Percentiles rank a stretch among this genome's conserved stretches.
These are phyloP conservation scores for Cottoperca gobio DNA, from an alignment of 2,797 vertebrate genomes.

Conservation along the genomic window DNA sequence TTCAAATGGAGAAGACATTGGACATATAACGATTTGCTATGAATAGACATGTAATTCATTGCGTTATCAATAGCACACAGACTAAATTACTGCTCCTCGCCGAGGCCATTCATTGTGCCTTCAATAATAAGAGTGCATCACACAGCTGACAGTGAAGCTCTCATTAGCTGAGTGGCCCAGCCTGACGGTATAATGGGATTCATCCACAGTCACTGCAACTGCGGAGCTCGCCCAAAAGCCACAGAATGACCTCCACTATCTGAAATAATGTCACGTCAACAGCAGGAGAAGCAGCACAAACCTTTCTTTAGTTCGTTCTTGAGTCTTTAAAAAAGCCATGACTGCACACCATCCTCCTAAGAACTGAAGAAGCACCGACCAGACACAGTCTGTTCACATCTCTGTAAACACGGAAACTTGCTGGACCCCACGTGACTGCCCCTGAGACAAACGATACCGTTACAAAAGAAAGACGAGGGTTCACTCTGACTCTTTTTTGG, in stretches of 20 bases:
- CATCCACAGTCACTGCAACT: not conserved
- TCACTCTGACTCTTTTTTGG: slow-evolving; percentile 41
- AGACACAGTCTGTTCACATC: not conserved
- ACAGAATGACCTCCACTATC: accelerated
- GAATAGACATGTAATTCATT: not conserved
- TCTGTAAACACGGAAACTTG: slow-evolving; percentile 79
- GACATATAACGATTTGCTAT: not conserved
- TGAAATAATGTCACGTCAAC: not conserved
- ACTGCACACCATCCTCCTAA: slow-evolving; percentile 50
- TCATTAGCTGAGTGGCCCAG: slow-evolving; percentile 30
- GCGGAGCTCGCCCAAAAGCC: not conserved
- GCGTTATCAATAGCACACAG: not conserved
- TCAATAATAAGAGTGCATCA: slow-evolving; percentile 8
- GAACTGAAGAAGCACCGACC: not conserved
- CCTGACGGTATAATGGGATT: not conserved
- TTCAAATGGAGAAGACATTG: not conserved
- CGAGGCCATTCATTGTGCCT: not conserved
- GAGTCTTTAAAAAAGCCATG: slow-evolving; percentile 84
- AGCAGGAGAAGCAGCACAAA: slow-evolving; percentile 44
- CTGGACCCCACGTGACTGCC: slow-evolving; percentile 68
- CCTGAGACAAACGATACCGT: not conserved
- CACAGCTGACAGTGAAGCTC: slow-evolving; percentile 34
- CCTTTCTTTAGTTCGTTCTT: slow-evolving; percentile 83
- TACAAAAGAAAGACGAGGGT: accelerated
- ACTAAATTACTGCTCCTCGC: not conserved